phyloP scores from a whole-genome alignment of 2,888 invertebrate species.

The Quadroppia sp. region DNA sequence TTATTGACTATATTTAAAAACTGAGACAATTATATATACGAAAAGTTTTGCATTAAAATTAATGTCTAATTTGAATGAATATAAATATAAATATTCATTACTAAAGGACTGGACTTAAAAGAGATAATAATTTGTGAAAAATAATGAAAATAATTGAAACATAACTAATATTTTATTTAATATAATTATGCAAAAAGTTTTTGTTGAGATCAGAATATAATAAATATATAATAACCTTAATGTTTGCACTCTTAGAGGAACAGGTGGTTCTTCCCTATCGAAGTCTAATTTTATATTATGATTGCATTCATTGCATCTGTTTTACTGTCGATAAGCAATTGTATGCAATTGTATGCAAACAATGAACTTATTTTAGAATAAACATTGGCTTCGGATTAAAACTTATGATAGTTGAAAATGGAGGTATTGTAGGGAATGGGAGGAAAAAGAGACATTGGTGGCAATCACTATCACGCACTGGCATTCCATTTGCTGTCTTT shows the following conservation, averaged over 20 bases:
- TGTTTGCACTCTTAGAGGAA: background rate
- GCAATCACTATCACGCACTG: background rate
- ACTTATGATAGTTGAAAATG: background rate
- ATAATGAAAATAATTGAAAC: no score
- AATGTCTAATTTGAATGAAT: no score
- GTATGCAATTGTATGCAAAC: slow-evolving; percentile 1
- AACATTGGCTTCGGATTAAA: background rate
- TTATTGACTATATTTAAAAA: no score
- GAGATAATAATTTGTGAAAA: no score
- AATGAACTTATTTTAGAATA: background rate
- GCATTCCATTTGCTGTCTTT: background rate
- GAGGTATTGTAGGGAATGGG: background rate
- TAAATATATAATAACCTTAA: background rate
- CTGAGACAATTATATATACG: no score
- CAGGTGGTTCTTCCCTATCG: slow-evolving; percentile 8
- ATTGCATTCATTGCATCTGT: slow-evolving; percentile 9
- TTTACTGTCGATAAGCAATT: slow-evolving; percentile 14
- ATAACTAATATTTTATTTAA: no score
- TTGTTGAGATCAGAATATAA: no score
- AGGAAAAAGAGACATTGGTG: background rate
- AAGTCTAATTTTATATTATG: background rate
- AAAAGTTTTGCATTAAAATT: no score
- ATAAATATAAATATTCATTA: no score
- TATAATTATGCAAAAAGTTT: no score
- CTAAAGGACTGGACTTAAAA: no score